A percentile compares a stretch with the other conserved stretches of the same genome.
These are phyloP conservation scores for Dicyrtoma fusca DNA, from an alignment of 2,888 invertebrate genomes.

Conservation along the genomic window DNA sequence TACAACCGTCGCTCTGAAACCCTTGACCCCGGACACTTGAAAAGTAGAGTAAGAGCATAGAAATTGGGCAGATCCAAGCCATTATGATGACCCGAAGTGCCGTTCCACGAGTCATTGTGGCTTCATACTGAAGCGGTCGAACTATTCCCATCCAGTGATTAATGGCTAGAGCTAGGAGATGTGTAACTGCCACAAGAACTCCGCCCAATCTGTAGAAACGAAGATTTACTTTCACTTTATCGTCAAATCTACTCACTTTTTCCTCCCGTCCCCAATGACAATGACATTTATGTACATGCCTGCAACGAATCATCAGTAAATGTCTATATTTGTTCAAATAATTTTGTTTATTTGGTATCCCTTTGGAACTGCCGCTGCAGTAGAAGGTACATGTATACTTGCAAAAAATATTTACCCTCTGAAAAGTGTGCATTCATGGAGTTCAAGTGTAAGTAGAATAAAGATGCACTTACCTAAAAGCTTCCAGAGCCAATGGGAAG, in stretches of 20 bases:
- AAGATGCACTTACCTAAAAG: slow-evolving; percentile 59
- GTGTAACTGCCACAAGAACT: slow-evolving; percentile 67
- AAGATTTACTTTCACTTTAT: background rate
- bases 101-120: slow-evolving; percentile 65
- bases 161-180: slow-evolving; percentile 67
- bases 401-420: no score
- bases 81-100: slow-evolving; percentile 63
- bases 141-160: slow-evolving; percentile 71
- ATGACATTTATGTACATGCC: background rate
- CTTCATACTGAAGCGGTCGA: slow-evolving; percentile 68
- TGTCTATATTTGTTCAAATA: no score
- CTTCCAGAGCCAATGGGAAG: slow-evolving; percentile 59
- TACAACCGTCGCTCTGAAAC: slow-evolving; percentile 58
- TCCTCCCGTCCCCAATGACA: background rate
- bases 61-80: slow-evolving; percentile 66
- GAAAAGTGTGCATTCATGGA: no score
- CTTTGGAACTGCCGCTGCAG: no score
- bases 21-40: slow-evolving; percentile 61
- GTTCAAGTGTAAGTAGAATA: no score
- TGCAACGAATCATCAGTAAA: background rate
- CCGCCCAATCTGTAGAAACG: slow-evolving; percentile 61
- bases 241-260: background rate
- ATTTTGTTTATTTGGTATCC: no score
- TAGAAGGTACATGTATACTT: no score
- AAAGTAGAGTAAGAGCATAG: slow-evolving; percentile 64